Evolutionary conservation across 1,140 invertebrate species (phyloP), one percentile per base, ranked within the genome.

Genomic region (Battus philenor): DNA sequence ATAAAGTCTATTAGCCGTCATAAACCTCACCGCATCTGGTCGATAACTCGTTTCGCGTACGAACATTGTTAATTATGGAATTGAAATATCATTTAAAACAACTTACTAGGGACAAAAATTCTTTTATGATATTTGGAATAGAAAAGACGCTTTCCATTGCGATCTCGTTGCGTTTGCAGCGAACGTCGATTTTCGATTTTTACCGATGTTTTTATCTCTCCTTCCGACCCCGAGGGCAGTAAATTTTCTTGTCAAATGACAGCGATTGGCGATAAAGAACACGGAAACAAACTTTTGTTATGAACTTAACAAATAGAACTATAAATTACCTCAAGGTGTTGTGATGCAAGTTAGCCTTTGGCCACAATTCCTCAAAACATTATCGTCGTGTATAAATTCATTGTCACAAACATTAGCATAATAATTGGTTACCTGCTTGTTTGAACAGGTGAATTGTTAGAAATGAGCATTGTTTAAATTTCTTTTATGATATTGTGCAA

Each of bases 241-340:
- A 78, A 77, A 71, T 77, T 71, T 60, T 51, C 54, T 31, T 58
- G 68, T 74, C 67, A 53, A 69, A 58, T 58, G 75, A 79, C 77
- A 80, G 53, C 54, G 54, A 56, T 47, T 61, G 51, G 59, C 59
- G 71, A 83, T 79, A 81, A 76, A 72, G 63, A 77, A 77, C 71
- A 79, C 68, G 81, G 81, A 85, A 85, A 82, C 59, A 62, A 62
- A 74, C 65, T 80, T 81, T 84, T 85, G 75, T 81, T 70, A 68
- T 69, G 53, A 72, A 60, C 52, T 34, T 51, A 63, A 68, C 63
- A 75, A 84, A 79, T 66, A 74, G 66, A 68, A 62, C 60, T 61
- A 78, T 85, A 85, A 81, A 85, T 82, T 68, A 85, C 63, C 56
- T 58, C 74, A 81, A 85, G 80, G 80, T 85, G 80, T 70, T 69